Conservation (phyloP, 2,113 vertebrate species). For the Cyanoramphus novaezelandiae region DNA sequence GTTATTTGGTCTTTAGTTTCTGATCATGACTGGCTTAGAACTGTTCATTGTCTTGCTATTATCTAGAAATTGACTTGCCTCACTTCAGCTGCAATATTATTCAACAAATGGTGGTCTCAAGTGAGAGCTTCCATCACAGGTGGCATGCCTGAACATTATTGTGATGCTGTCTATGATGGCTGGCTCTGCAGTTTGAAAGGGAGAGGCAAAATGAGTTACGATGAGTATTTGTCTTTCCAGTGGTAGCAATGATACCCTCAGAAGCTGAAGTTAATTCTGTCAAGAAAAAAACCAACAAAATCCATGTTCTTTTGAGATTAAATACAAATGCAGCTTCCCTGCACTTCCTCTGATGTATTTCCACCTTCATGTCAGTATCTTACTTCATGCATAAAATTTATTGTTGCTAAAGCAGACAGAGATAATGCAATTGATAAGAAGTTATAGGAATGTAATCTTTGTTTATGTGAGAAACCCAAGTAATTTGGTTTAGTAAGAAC, state of each 20-base stretch:
- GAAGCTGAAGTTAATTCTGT: background rate
- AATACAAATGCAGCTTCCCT: background rate
- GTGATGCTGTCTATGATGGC: background rate
- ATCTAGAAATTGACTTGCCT: background rate
- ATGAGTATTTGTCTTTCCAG: background rate
- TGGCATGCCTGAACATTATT: background rate
- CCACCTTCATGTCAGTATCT: background rate
- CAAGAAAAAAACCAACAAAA: fast-evolving
- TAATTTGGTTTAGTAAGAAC: background rate
- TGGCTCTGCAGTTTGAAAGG: background rate
- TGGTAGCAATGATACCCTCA: background rate
- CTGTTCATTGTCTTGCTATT: background rate
- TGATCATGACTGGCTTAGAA: background rate
- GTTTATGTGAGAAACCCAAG: background rate
- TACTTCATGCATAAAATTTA: background rate
- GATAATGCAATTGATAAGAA: background rate
- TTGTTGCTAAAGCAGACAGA: background rate
- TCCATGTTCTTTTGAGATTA: background rate
- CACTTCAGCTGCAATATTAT: background rate
- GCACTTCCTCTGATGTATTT: background rate
- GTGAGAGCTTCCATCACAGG: background rate
- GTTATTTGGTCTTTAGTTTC: constrained; percentile 1
- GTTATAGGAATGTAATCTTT: background rate
- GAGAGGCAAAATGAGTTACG: background rate
- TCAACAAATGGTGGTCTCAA: background rate